phyloP scores from a whole-genome alignment of 2,888 invertebrate genomes.

The Philaethria dido region DNA sequence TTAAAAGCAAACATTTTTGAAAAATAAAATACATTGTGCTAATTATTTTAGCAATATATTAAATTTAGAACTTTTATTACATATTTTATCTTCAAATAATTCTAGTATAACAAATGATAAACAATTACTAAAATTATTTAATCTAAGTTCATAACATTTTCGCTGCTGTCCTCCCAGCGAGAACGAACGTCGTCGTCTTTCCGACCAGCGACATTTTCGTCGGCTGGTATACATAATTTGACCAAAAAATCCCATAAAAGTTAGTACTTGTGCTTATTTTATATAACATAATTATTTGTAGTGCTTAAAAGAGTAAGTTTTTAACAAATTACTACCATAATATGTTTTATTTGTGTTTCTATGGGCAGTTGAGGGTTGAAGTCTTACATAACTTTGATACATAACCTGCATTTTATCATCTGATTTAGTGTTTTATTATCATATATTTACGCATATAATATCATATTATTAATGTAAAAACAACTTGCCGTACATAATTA shows the following conservation, averaged over 20 bases:
- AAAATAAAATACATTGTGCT: too few relatives aligned
- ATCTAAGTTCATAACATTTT: slow-evolving; percentile 45
- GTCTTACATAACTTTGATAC: slow-evolving; percentile 74
- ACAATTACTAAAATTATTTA: neutral
- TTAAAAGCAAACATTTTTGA: too few relatives aligned
- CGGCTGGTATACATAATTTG: slow-evolving; percentile 66
- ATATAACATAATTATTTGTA: neutral
- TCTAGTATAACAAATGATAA: neutral
- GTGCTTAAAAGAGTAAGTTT: neutral
- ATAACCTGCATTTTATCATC: slow-evolving; percentile 63
- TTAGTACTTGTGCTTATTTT: slow-evolving; percentile 57
- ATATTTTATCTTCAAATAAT: too few relatives aligned
- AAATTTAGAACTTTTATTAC: too few relatives aligned
- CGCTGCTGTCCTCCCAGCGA: slow-evolving; percentile 56
- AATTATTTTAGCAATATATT: too few relatives aligned
- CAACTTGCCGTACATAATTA: neutral
- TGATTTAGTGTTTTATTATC: slow-evolving; percentile 43
- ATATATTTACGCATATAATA: slow-evolving; percentile 2
- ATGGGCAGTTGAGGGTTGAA: slow-evolving; percentile 54
- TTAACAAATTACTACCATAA: neutral
- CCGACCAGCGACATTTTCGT: slow-evolving; percentile 76
- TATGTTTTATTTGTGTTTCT: slow-evolving; percentile 35
- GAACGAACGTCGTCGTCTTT: slow-evolving; percentile 47
- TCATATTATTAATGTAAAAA: neutral
- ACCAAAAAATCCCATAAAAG: slow-evolving; percentile 65